Conservation (phyloP, 2,888 invertebrate genomes). For the Myathropa florea region DNA sequence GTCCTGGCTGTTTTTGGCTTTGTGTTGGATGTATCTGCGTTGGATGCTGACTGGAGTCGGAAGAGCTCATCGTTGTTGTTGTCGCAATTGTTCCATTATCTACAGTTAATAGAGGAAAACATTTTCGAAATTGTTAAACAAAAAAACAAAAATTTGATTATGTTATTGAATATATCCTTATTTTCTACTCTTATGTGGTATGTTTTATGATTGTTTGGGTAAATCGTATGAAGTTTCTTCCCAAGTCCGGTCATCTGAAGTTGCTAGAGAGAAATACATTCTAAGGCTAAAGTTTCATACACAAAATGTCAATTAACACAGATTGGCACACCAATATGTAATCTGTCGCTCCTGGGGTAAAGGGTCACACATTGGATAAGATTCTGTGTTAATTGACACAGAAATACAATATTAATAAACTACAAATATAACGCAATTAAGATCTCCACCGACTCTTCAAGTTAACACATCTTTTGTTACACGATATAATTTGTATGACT, state of each 20-base stretch:
- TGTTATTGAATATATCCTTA: neutral
- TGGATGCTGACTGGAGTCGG: constrained; percentile 33
- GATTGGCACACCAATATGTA: neutral
- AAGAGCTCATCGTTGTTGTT: constrained; percentile 4
- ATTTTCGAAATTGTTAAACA: constrained; percentile 9
- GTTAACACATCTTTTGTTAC: too few species aligned
- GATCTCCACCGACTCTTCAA: neutral
- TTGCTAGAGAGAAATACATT: neutral
- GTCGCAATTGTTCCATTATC: constrained; percentile 34
- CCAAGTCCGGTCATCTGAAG: neutral
- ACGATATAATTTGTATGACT: too few species aligned
- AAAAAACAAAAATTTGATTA: neutral
- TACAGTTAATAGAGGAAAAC: constrained; percentile 3
- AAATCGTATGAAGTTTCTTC: neutral
- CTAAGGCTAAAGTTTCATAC: neutral
- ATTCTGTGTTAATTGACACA: neutral
- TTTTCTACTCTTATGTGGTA: neutral
- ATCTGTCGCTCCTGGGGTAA: neutral
- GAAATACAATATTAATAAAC: neutral
- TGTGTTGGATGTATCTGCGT: constrained; percentile 33
- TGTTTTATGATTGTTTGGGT: neutral
- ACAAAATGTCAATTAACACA: neutral
- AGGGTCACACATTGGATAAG: neutral
- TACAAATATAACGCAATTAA: neutral
- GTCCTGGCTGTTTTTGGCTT: constrained; percentile 26